Percentiles rank a stretch among this genome's conserved stretches.
Evolutionary conservation across 2,113 vertebrate species (phyloP).

Genomic region (Indicator maculatus): DNA sequence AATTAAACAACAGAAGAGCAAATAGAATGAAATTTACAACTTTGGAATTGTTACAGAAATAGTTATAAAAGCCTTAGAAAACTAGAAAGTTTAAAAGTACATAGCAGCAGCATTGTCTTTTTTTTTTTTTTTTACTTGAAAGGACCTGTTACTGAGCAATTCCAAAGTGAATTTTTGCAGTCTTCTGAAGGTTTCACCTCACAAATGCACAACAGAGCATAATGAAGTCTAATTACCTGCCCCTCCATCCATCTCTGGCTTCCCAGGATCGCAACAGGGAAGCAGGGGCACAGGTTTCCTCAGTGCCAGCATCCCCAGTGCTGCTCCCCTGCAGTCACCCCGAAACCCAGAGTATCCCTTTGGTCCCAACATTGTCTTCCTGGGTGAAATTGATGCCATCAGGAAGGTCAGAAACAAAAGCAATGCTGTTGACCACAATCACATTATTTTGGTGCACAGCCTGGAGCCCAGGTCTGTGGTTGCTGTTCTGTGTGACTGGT

Average conservation of each 20-base stretch:
- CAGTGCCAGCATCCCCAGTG: not conserved
- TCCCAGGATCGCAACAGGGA: accelerated
- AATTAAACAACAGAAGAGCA: not conserved
- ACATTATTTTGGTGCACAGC: accelerated
- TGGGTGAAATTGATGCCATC: not conserved
- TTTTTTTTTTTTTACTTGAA: not conserved
- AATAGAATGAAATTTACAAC: not conserved
- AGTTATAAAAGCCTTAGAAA: not conserved
- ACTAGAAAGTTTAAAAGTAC: not conserved
- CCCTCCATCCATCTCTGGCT: not conserved
- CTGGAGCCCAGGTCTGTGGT: not conserved
- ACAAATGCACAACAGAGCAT: not conserved
- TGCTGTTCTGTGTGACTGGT: not conserved
- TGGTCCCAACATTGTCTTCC: not conserved
- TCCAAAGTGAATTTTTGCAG: not conserved
- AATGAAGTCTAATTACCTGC: too few relatives aligned
- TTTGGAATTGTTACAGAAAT: not conserved
- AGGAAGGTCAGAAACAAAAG: not conserved
- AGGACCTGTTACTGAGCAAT: not conserved
- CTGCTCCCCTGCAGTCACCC: not conserved
- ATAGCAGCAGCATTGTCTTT: not conserved
- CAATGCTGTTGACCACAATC: not conserved
- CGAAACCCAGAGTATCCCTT: not conserved
- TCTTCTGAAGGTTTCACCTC: accelerated
- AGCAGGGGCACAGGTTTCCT: not conserved